Base-by-base conservation (phyloP, 2,113 vertebrate species). In the Ptilonorhynchus violaceus region DNA sequence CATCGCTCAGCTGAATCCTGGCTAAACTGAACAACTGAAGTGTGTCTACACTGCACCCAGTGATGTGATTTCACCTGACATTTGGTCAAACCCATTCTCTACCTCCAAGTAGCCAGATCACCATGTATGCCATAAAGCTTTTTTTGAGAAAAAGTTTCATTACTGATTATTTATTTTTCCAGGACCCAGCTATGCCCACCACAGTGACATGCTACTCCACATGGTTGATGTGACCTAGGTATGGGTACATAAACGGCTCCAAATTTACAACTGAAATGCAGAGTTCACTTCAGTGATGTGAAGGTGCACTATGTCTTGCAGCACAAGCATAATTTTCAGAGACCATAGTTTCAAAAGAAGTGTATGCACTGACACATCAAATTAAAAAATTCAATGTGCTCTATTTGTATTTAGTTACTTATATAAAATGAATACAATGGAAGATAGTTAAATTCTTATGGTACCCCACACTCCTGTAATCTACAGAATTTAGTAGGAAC, bases 51-150 rank as follows among this genome's bases (percentile, higher is more conserved):
- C 24, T 49, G 18, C 10, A 88, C 22, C 19, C 49, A 76, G 19
- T 13, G 31, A 89, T n/a, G 35, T 23, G 28, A 44, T 74, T 81
- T 55, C 50, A 46, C 63, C 13, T 14, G 24, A 66, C 15, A 41
- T 19, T 53, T 72, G n/a, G 13, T 72, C 74, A 89, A 91, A 89
- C 12, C 19, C 21, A 25, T 58, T 76, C 44, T 68, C 30, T 49
- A 21, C 25, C 39, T 74, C 27, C 30, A 85, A 75, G 24, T 7
- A 69, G 15, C 14, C 77, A 82, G 31, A 75, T 31, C 27, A 56
- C 6, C 15, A 31, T 0, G 19, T 7, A 56, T 2, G 0, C 30
- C 75, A 49, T 11, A 42, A 82, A 63, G 49, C 4, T 18, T 28
- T 25, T 39, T 31, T 27, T 8, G 13, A 74, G 35, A 59, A 67